A percentile compares a stretch with the other conserved stretches of the same genome.
These are phyloP conservation scores for Intellagama lesueurii DNA, from an alignment of 2,797 vertebrate genomes.

Conservation along the genomic window DNA sequence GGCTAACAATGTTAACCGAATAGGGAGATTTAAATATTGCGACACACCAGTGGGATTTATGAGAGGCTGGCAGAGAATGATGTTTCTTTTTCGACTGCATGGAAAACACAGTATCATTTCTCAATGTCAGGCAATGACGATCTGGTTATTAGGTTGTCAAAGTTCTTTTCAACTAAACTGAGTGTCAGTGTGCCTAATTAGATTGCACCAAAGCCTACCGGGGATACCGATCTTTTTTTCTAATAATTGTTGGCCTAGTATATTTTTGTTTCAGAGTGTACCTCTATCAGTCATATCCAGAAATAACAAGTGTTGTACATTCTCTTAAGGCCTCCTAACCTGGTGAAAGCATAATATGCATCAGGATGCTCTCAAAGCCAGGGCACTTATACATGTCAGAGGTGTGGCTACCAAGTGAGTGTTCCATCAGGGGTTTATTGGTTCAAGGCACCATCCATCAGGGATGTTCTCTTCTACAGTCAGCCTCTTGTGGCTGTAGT, in stretches of 20 bases:
- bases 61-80: conserved; percentile 43
- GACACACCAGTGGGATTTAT: conserved; percentile 40
- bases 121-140: conserved; percentile 68
- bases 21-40: conserved; percentile 38
- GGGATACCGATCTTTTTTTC: conserved; percentile 53
- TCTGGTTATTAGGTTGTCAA: conserved; percentile 75
- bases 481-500: not conserved
- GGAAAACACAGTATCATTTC: conserved; percentile 62
- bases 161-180: conserved; percentile 70
- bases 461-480: not conserved
- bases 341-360: conserved; percentile 46
- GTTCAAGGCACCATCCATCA: not conserved
- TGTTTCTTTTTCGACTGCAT: conserved; percentile 54
- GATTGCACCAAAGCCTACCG: conserved; percentile 67
- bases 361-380: conserved; percentile 26
- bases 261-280: conserved; percentile 69
- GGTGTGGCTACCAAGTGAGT: conserved; percentile 49
- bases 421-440: not conserved
- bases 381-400: conserved; percentile 46
- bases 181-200: conserved; percentile 72
- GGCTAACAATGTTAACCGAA: conserved; percentile 23
- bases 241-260: conserved; percentile 68
- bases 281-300: conserved; percentile 62
- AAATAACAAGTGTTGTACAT: conserved; percentile 62
- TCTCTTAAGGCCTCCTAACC: conserved; percentile 58